A percentile compares a stretch with the other conserved stretches of the same genome.
phyloP scores from a whole-genome alignment of 2,888 invertebrate genomes.

The Biston stratarius region DNA sequence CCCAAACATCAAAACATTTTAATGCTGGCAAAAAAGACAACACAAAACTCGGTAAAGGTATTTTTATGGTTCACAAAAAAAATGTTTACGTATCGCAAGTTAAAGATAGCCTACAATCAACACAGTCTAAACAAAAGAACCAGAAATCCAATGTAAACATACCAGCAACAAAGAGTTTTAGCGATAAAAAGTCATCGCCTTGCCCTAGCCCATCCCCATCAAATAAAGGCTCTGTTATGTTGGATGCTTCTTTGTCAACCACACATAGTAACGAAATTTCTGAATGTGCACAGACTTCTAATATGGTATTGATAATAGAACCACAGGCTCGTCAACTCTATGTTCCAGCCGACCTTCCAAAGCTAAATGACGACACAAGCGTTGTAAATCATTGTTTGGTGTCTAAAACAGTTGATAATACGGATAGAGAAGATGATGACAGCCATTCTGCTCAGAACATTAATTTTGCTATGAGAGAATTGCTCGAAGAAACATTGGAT shows the following conservation, averaged over 20 bases:
- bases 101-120: constrained; percentile 53
- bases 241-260: constrained; percentile 38
- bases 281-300: constrained; percentile 44
- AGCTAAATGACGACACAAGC: constrained; percentile 30
- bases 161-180: constrained; percentile 47
- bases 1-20: constrained; percentile 59
- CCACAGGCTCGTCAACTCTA: constrained; percentile 34
- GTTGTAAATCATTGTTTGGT: constrained; percentile 45
- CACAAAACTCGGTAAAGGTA: constrained; percentile 48
- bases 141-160: constrained; percentile 58
- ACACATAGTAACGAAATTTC: constrained; percentile 25
- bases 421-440: constrained; percentile 36
- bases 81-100: constrained; percentile 61
- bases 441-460: constrained; percentile 45
- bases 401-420: constrained; percentile 48
- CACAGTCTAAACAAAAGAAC: constrained; percentile 52
- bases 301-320: constrained; percentile 54
- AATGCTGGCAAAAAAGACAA: constrained; percentile 46
- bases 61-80: constrained; percentile 56
- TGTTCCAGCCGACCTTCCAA: constrained; percentile 7
- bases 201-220: constrained; percentile 44
- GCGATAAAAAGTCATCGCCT: constrained; percentile 42
- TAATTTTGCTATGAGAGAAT: constrained; percentile 50
- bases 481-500: constrained; percentile 59
- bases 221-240: constrained; percentile 49